Conservation (phyloP, 2,797 vertebrate species). For the Squalus acanthias region DNA sequence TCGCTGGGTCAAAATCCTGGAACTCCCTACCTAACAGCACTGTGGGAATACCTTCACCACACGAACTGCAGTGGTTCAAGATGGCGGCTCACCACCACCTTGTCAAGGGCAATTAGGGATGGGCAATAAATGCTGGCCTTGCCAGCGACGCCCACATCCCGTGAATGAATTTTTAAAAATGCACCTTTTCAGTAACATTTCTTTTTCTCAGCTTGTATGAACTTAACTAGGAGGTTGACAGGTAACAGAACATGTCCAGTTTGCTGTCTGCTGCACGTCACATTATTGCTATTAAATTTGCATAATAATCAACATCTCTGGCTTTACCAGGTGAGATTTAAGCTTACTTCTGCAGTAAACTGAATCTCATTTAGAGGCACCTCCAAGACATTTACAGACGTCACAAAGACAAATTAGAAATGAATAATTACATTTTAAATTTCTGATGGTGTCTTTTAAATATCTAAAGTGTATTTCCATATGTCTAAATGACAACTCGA, state of each 20-base stretch:
- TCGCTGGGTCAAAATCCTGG: no score
- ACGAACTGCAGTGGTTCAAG: no score
- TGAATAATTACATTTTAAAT: conserved; percentile 9
- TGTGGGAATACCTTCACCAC: no score
- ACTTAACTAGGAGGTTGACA: background rate
- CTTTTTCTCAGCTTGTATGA: background rate
- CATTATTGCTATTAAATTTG: background rate
- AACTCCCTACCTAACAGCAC: no score
- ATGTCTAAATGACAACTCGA: background rate
- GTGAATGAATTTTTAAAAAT: no score
- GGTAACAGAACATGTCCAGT: background rate
- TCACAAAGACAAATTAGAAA: conserved; percentile 1
- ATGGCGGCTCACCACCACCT: no score
- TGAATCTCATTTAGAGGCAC: background rate
- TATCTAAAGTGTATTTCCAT: background rate
- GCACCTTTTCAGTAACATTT: background rate
- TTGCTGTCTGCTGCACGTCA: background rate
- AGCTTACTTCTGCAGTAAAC: background rate
- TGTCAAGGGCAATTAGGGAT: no score
- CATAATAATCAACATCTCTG: background rate
- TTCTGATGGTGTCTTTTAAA: conserved; percentile 8
- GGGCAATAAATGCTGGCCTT: no score
- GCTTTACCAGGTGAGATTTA: background rate
- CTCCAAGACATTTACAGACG: background rate
- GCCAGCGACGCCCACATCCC: no score